phyloP scores from a whole-genome alignment of 2,888 invertebrate genomes.

The Cynaeus angustus region DNA sequence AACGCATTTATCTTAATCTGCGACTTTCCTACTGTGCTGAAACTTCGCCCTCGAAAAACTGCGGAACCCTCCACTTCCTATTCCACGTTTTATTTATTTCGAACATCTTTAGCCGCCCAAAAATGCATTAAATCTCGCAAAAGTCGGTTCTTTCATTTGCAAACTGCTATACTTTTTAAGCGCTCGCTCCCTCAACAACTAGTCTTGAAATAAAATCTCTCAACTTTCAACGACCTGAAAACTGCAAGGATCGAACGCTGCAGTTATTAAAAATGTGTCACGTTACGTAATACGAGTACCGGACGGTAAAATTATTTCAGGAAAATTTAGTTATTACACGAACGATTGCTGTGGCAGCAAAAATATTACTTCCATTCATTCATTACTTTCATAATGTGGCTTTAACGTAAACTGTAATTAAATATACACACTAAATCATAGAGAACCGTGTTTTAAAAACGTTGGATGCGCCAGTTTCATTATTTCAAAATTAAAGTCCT shows the following conservation, averaged over 20 bases:
- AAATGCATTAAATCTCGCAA: slow-evolving; percentile 42
- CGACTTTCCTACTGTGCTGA: slow-evolving; percentile 37
- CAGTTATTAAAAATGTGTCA: slow-evolving; percentile 8
- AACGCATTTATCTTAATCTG: slow-evolving; percentile 53
- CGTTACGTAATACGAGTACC: too few species aligned
- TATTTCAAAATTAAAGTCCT: too few species aligned
- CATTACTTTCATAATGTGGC: too few species aligned
- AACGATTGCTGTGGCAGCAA: too few species aligned
- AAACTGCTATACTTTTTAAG: slow-evolving; percentile 34
- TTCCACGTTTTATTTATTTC: slow-evolving; percentile 40
- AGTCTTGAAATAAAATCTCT: slow-evolving; percentile 16
- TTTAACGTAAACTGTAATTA: too few species aligned
- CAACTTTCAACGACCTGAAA: slow-evolving; percentile 21
- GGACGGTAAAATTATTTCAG: too few species aligned
- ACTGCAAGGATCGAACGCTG: slow-evolving; percentile 9
- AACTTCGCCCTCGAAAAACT: slow-evolving; percentile 34
- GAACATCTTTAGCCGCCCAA: slow-evolving; percentile 36
- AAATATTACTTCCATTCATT: too few species aligned
- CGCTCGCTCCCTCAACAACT: slow-evolving; percentile 15
- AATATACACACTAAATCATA: too few species aligned
- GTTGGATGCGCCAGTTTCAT: too few species aligned
- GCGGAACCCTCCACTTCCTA: slow-evolving; percentile 36
- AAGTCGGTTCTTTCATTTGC: slow-evolving; percentile 35
- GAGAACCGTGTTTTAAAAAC: too few species aligned
- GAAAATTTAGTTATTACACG: too few species aligned